Percentiles rank a stretch among this genome's conserved stretches.
Evolutionary conservation across 1,140 invertebrate species (phyloP).

Genomic region (Pentalonia nigronervosa): DNA sequence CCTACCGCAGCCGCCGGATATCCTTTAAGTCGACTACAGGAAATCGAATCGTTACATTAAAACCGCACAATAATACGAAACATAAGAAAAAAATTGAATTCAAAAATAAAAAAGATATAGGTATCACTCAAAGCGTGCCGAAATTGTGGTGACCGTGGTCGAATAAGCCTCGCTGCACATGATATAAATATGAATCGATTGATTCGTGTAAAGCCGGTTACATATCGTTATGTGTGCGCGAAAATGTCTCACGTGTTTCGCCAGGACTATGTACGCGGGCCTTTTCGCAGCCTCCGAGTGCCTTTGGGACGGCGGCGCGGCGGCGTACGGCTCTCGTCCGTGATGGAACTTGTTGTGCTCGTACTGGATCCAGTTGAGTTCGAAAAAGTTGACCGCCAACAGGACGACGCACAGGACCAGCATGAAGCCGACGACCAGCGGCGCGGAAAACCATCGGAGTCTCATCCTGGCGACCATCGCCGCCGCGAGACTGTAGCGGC

Average conservation of each 20-base stretch:
- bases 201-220: no score
- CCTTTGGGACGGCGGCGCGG: no score
- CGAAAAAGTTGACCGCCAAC: conserved; percentile 59
- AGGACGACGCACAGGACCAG: conserved; percentile 55
- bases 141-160: no score
- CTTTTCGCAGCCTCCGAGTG: neutral
- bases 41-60: no score
- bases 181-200: no score
- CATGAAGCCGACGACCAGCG: conserved; percentile 6
- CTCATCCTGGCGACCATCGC: neutral
- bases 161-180: no score
- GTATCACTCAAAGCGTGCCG: no score
- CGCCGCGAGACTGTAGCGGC: neutral
- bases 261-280: conserved; percentile 57
- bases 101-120: no score
- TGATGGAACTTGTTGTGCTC: conserved; percentile 60
- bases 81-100: no score
- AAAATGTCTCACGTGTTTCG: conserved; percentile 59
- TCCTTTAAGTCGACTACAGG: no score
- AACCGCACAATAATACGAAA: no score
- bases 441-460: neutral
- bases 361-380: conserved; percentile 60
- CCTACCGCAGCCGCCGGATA: no score
- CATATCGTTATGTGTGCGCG: neutral
- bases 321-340: conserved; percentile 7